These are phyloP conservation scores for Halichoerus grypus DNA, from an alignment of 2,113 vertebrate species.

Conservation along the genomic window DNA sequence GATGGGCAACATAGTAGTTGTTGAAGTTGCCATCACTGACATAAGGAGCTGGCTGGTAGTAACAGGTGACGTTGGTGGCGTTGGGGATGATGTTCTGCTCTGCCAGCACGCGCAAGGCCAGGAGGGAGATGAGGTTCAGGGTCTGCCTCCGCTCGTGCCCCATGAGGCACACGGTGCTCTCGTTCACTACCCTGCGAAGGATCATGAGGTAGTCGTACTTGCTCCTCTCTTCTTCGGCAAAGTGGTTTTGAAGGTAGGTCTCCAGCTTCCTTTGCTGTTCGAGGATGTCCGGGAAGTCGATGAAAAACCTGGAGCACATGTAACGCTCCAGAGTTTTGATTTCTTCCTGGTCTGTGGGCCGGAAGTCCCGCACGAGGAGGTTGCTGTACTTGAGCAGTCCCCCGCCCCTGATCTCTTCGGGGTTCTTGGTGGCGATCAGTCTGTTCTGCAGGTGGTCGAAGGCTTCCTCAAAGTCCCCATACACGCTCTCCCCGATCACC, in stretches of 20 bases:
- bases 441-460: slow-evolving; percentile 94
- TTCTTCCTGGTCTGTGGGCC: slow-evolving; percentile 92
- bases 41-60: slow-evolving; percentile 98
- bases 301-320: slow-evolving; percentile 99
- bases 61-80: slow-evolving; percentile 96
- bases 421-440: slow-evolving; percentile 97
- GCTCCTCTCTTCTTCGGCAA: slow-evolving; percentile 96
- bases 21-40: slow-evolving; percentile 97
- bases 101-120: slow-evolving; percentile 94
- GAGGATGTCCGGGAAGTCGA: slow-evolving; percentile 97
- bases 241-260: slow-evolving; percentile 98
- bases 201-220: slow-evolving; percentile 99
- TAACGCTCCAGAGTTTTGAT: slow-evolving; percentile 97
- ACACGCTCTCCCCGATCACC: slow-evolving; percentile 95
- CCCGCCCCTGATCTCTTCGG: slow-evolving; percentile 97
- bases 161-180: slow-evolving; percentile 99
- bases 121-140: slow-evolving; percentile 96
- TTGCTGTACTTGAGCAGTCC: slow-evolving; percentile 99
- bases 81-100: slow-evolving; percentile 97
- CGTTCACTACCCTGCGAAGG: slow-evolving; percentile 95
- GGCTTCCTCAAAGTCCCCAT: slow-evolving; percentile 94
- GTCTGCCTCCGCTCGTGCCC: slow-evolving; percentile 97
- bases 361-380: slow-evolving; percentile 96
- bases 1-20: slow-evolving; percentile 96
- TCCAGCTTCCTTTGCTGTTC: slow-evolving; percentile 98